These are phyloP conservation scores for Caenorhabditis drosophilae DNA, from an alignment of 2,888 invertebrate species.

Conservation along the genomic window DNA sequence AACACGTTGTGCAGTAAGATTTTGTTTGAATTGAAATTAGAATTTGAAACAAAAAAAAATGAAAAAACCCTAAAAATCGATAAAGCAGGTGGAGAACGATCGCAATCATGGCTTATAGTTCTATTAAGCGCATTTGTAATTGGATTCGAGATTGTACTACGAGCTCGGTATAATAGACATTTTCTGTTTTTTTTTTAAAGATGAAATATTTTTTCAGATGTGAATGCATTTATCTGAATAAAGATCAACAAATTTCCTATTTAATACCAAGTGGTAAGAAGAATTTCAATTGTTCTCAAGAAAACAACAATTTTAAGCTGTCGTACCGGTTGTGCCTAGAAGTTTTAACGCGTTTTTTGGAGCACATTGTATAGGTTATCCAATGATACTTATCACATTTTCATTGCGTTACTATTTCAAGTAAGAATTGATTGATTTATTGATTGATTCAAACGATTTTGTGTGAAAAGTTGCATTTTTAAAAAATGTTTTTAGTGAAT, in stretches of 20 bases:
- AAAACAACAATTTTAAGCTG: too few species aligned
- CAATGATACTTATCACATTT: slow-evolving; percentile 82
- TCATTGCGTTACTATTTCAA: slow-evolving; percentile 48
- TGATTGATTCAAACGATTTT: neutral
- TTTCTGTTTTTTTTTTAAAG: too few species aligned
- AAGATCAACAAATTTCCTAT: slow-evolving; percentile 16
- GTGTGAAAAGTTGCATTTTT: neutral
- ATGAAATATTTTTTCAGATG: too few species aligned
- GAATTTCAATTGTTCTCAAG: too few species aligned
- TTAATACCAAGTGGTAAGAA: slow-evolving; percentile 32
- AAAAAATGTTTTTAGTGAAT: slow-evolving; percentile 46
- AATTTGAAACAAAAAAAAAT: slow-evolving; percentile 4
- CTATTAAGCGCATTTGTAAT: slow-evolving; percentile 18
- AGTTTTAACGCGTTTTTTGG: slow-evolving; percentile 58
- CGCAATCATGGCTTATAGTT: slow-evolving; percentile 27
- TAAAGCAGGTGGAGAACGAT: slow-evolving; percentile 27
- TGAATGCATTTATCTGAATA: slow-evolving; percentile 7
- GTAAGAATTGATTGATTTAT: slow-evolving; percentile 30
- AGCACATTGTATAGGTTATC: slow-evolving; percentile 83
- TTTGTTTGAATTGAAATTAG: slow-evolving; percentile 11
- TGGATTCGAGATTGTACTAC: slow-evolving; percentile 26
- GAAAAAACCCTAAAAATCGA: neutral
- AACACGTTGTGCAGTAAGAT: slow-evolving; percentile 31
- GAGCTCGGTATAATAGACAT: slow-evolving; percentile 29
- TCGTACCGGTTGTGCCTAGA: slow-evolving; percentile 30